Evolutionary conservation across 2,888 invertebrate species (phyloP), one percentile per base, ranked within the genome.

Genomic region (Lasioglossum lativentre): DNA sequence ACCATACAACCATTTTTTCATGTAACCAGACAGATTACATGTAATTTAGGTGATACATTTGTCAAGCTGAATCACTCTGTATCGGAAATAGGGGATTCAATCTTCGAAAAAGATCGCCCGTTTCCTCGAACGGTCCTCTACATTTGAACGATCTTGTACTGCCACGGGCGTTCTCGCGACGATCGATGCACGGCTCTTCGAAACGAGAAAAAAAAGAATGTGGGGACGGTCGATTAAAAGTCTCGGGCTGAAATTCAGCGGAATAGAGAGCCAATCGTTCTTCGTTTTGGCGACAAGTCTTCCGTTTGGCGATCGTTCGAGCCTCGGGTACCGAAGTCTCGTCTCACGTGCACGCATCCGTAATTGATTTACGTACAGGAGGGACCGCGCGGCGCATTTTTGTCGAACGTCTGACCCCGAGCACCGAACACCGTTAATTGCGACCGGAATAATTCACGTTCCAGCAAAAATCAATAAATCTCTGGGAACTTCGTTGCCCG

Each of bases 381-480:
- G 40, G 63, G 45, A 83, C 89, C 82, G 84, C 77, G 85, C 66
- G n/a, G 52, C 75, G 87, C 84, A 88, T 88, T 89, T 82, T 84
- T 80, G 27, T 47, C 75, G n/a, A 59, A 73, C 75, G 34, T 40
- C n/a, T 70, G 74, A 47, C 63, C 27, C 40, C 8, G 75, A 34
- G n/a, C 52, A 66, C 34, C 77, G 68, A 83, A 79, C 82, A 80
- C 73, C 68, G 74, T 76, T 89, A 88, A 88, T 88, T 83, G 77
- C 77, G 63, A 72, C 14, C 38, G 81, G 70, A 82, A 75, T 82
- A 80, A 80, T 80, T 80, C 59, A 34, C 47, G 74, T 66, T 66
- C 19, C 68, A 2, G 16, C 42, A 59, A 63, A 75, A 75, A 74
- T 80, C 70, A 59, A 80, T 75, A 70, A 71, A 30, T 80, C 74